These are phyloP conservation scores for Crotalus horridus DNA, from an alignment of 2,113 vertebrate genomes.

Conservation along the genomic window DNA sequence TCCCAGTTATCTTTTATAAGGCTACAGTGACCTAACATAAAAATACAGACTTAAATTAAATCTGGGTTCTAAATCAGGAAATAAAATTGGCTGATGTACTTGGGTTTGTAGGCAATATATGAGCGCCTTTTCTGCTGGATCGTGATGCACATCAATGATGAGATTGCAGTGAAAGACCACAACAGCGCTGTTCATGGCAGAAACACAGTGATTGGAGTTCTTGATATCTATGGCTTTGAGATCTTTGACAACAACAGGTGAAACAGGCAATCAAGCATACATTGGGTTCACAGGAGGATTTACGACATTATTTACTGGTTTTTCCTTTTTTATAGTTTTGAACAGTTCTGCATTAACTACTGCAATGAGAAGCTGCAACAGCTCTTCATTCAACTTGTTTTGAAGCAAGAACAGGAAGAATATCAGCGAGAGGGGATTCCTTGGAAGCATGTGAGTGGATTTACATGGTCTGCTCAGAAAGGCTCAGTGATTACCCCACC, in stretches of 20 bases:
- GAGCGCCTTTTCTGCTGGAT: constrained; percentile 98
- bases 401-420: constrained; percentile 96
- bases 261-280: background rate
- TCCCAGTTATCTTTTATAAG: background rate
- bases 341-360: constrained; percentile 99
- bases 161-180: constrained; percentile 93
- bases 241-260: constrained; percentile 99
- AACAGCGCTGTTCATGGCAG: constrained; percentile 87
- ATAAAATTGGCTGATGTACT: constrained; percentile 4
- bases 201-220: constrained; percentile 95
- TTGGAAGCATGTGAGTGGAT: constrained; percentile 89
- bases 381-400: constrained; percentile 96
- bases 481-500: background rate
- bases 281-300: background rate
- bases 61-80: background rate
- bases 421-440: constrained; percentile 96
- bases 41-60: background rate
- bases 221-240: constrained; percentile 98
- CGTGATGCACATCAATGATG: constrained; percentile 89
- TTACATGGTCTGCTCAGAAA: background rate
- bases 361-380: constrained; percentile 98
- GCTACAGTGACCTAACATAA: background rate
- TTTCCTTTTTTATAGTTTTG: constrained; percentile 76
- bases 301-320: background rate
- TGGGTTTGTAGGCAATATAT: constrained; percentile 85